Evolutionary conservation across 2,797 vertebrate species (phyloP).

Genomic region (Enteromius argenteus): DNA sequence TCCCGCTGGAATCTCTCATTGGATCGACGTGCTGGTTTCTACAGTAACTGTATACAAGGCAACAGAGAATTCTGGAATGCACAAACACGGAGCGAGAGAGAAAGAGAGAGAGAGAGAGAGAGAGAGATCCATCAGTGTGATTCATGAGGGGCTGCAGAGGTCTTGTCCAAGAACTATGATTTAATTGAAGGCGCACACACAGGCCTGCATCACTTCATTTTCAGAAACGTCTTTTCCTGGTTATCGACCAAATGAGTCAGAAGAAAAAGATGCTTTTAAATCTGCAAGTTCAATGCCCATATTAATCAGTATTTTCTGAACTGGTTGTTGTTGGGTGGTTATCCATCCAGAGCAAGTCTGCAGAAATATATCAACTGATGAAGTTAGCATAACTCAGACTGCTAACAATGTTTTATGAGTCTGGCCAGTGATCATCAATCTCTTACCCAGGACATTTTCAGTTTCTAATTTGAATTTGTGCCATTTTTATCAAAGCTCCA

Average conservation of each 20-base stretch:
- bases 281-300: background rate
- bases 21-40: constrained; percentile 44
- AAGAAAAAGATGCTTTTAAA: constrained; percentile 19
- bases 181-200: constrained; percentile 45
- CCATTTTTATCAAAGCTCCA: constrained; percentile 7
- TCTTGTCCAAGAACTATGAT: constrained; percentile 47
- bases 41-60: constrained; percentile 47
- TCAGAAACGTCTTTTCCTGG: constrained; percentile 18
- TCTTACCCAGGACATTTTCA: constrained; percentile 21
- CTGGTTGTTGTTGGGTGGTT: constrained; percentile 12
- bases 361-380: constrained; percentile 69
- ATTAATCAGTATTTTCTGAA: constrained; percentile 20
- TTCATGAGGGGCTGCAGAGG: constrained; percentile 49
- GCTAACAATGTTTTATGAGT: constrained; percentile 31
- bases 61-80: constrained; percentile 51
- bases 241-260: constrained; percentile 13
- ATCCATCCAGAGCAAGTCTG: constrained; percentile 38
- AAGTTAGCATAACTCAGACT: constrained; percentile 21
- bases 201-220: constrained; percentile 16
- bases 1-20: constrained; percentile 54
- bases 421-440: constrained; percentile 18
- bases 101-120: constrained; percentile 34
- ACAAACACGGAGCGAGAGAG: constrained; percentile 48
- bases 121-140: constrained; percentile 43
- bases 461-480: constrained; percentile 4